Evolutionary conservation across 2,888 invertebrate species (phyloP), one percentile per base, ranked within the genome.

Genomic region (Cantharis nigra): DNA sequence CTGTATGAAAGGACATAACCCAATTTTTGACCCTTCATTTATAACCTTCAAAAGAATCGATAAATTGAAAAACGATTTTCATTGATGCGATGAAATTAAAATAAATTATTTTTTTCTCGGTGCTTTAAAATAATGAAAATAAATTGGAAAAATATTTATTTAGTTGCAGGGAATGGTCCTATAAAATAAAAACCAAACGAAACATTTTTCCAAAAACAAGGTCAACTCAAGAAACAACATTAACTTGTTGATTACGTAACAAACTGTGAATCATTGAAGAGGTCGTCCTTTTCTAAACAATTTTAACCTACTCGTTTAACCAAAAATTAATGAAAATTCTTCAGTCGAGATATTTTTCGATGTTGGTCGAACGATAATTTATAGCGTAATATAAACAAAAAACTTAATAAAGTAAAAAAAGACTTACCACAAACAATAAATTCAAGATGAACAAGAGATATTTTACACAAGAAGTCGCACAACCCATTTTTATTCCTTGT

Each of bases 401-500:
- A n/a, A n/a, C 13, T 49, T n/a, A 4, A 49, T 49, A 16, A 16
- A 16, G 9, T 13, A 13, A 7, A 67, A 67, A 67, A 7, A 23
- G 20, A 93, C 93, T 93, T 88, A 94, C 93, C 91, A 92, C 92
- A 84, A 93, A 93, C 80, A 94, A 84, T 84, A 93, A 87, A 76
- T 82, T 82, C 72, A 82, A 82, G 20, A 82, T 79, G 69, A 82
- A 82, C 63, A 82, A 79, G 26, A 82, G 67, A 33, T 81, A 80
- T 77, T 82, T 82, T 63, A 82, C 80, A 30, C 81, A 76, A 11
- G 79, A 81, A 30, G 81, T 80, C 64, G 76, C 81, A 73, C 80
- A 81, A 30, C 81, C 81, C 81, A 81, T 81, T 49, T 49, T 49
- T n/a, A 49, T 49, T 49, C n/a, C 49, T 49, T 49, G n/a, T 49